Percentiles rank a stretch among this genome's conserved stretches.
Evolutionary conservation across 2,888 invertebrate species (phyloP).

Genomic region (Heliconius ethilla): DNA sequence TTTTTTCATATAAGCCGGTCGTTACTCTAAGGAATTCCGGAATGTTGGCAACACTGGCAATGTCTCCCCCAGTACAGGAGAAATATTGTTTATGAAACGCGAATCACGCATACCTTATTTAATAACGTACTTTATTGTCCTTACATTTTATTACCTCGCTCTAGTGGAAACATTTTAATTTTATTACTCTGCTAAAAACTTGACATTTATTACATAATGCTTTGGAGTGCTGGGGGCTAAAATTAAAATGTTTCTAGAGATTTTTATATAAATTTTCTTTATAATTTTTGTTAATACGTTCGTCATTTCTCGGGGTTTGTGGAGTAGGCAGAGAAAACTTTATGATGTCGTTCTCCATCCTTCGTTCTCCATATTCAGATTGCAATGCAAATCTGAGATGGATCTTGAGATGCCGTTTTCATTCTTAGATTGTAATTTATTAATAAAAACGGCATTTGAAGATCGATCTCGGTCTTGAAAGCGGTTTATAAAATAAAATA

Average conservation of each 20-base stretch:
- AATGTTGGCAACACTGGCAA: slow-evolving; percentile 52
- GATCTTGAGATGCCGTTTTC: too few species aligned
- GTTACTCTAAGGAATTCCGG: slow-evolving; percentile 42
- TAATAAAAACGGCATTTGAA: too few species aligned
- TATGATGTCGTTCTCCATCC: too few species aligned
- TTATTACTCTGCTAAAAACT: slow-evolving; percentile 24
- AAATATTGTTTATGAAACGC: slow-evolving; percentile 19
- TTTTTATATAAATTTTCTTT: background rate
- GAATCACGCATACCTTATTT: slow-evolving; percentile 27
- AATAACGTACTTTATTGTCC: slow-evolving; percentile 17
- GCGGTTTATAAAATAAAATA: too few species aligned
- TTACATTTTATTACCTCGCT: slow-evolving; percentile 13
- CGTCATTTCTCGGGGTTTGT: background rate
- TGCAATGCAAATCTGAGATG: too few species aligned
- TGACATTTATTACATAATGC: slow-evolving; percentile 12
- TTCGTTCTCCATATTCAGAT: too few species aligned
- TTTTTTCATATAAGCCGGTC: slow-evolving; percentile 20
- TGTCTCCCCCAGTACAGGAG: slow-evolving; percentile 25
- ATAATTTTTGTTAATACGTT: background rate
- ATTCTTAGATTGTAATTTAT: too few species aligned
- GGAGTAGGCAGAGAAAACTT: too few species aligned
- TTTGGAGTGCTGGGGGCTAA: background rate
- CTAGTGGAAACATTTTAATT: slow-evolving; percentile 25
- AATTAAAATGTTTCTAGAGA: background rate
- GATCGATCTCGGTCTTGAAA: too few species aligned